phyloP scores from a whole-genome alignment of 2,797 vertebrate genomes.

The Clarias pachynema region DNA sequence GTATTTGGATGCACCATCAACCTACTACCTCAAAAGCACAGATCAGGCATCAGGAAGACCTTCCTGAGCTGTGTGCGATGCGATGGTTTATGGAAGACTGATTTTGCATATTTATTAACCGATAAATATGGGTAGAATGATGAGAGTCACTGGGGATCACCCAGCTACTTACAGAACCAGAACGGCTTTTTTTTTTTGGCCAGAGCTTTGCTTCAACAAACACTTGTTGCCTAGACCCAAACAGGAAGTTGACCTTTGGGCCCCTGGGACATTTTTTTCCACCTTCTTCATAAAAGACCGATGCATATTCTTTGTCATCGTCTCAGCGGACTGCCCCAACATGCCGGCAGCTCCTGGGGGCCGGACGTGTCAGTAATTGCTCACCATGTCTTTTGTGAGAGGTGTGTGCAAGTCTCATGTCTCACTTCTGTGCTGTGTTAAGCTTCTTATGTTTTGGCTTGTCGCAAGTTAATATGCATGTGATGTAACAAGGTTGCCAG shows the following conservation, averaged over 20 bases:
- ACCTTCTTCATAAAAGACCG: constrained; percentile 31
- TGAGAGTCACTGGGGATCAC: too few species aligned
- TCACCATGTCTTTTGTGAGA: constrained; percentile 33
- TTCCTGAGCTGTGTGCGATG: not conserved
- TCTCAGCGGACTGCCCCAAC: constrained; percentile 37
- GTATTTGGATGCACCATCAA: not conserved
- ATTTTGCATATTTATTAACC: not conserved
- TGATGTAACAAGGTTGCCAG: constrained; percentile 3
- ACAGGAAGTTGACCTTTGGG: constrained; percentile 57
- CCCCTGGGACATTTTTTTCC: constrained; percentile 3
- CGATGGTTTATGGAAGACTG: not conserved
- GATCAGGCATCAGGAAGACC: not conserved
- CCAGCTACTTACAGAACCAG: not conserved
- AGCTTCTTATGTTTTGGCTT: constrained; percentile 23
- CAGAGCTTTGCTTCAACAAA: not conserved
- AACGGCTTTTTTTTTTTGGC: constrained; percentile 15
- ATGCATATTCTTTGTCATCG: constrained; percentile 47
- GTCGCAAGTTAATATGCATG: not conserved
- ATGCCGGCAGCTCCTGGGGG: constrained; percentile 7
- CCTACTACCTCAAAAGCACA: not conserved
- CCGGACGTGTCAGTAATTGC: constrained; percentile 33
- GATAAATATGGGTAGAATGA: too few species aligned
- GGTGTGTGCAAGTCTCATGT: not conserved
- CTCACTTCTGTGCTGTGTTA: constrained; percentile 23
- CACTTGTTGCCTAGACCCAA: constrained; percentile 48